Evolutionary conservation across 2,113 vertebrate genomes (phyloP), one percentile per base, ranked within the genome.

Genomic region (Athene cunicularia): DNA sequence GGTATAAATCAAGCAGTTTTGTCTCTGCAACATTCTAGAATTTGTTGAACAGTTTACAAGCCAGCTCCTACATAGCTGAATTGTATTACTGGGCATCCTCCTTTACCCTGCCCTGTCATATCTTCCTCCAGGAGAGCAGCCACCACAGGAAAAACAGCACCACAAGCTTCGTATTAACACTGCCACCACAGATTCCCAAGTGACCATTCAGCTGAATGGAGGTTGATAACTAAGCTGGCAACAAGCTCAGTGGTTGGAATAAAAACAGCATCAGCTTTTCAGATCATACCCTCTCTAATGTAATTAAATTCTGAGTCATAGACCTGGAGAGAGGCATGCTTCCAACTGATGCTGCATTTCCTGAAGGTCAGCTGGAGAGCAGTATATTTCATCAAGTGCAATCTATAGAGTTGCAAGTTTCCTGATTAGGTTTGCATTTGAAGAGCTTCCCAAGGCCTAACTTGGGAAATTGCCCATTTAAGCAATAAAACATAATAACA

Each of bases 281-380:
- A 85, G 45, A 85, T 91, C 86, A 27, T 90, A 63, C 32, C 23
- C 80, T 89, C 95, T 76, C 62, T 96, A 96, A 95, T 95, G 86
- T 91, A 88, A 97, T 96, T 95, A 94, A 95, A 94, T 88, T 95
- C 43, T 88, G 77, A 95, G 80, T 91, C 95, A 79, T 19, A 95
- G 96, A 50, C 80, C 87, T 80, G 95, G 83, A 73, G 84, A n/a
- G 85, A 80, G 89, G 95, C 93, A 85, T 33, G 22, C 55, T 87
- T 95, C 94, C 93, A 96, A 45, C 33, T 19, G 84, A 83, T 77
- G 84, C 84, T 94, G 73, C 64, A 41, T 66, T 94, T 97, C 73
- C 94, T 93, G 89, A 93, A 96, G 93, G 95, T 95, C 95, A 85
- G 58, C 41, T 70, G 80, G 56, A 79, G 76, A 96, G 73, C 37